phyloP scores from a whole-genome alignment of 1,140 invertebrate genomes.

The Ceratina japonica region DNA sequence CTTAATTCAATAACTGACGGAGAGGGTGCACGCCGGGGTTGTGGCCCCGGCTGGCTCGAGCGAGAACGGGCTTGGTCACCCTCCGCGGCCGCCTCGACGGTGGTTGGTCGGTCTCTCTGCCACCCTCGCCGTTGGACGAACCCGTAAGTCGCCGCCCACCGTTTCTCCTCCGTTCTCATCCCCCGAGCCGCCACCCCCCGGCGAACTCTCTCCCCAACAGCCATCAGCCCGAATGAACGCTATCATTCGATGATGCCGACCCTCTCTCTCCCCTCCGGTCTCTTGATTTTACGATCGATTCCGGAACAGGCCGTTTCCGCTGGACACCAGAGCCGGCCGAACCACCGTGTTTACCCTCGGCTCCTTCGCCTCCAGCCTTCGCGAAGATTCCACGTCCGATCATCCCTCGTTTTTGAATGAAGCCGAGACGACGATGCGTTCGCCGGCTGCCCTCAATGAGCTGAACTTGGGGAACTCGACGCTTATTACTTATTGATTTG shows the following conservation, averaged over 20 bases:
- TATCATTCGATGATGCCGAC: conserved; percentile 67
- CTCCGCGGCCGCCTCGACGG: conserved; percentile 23
- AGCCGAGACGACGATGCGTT: conserved; percentile 5
- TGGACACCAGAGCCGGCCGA: conserved; percentile 33
- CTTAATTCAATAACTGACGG: conserved; percentile 85
- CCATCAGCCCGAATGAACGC: conserved; percentile 65
- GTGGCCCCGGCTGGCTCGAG: conserved; percentile 49
- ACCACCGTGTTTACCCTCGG: conserved; percentile 23
- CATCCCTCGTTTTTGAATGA: conserved; percentile 19
- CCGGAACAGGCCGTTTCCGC: conserved; percentile 32
- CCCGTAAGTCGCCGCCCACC: conserved; percentile 37
- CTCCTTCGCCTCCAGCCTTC: background rate
- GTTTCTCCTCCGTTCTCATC: conserved; percentile 10
- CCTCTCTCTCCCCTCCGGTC: conserved; percentile 42
- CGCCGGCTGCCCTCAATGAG: background rate
- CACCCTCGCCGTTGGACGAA: conserved; percentile 25
- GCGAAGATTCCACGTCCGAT: background rate
- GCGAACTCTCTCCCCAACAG: conserved; percentile 55
- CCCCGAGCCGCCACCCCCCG: conserved; percentile 42
- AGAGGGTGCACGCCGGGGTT: conserved; percentile 68
- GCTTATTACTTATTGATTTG: background rate
- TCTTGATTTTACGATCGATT: conserved; percentile 67
- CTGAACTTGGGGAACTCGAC: background rate
- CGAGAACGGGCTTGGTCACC: conserved; percentile 16
- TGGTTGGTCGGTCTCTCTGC: conserved; percentile 53